Base-by-base conservation (phyloP, 2,113 vertebrate species). In the Hylia prasina region DNA sequence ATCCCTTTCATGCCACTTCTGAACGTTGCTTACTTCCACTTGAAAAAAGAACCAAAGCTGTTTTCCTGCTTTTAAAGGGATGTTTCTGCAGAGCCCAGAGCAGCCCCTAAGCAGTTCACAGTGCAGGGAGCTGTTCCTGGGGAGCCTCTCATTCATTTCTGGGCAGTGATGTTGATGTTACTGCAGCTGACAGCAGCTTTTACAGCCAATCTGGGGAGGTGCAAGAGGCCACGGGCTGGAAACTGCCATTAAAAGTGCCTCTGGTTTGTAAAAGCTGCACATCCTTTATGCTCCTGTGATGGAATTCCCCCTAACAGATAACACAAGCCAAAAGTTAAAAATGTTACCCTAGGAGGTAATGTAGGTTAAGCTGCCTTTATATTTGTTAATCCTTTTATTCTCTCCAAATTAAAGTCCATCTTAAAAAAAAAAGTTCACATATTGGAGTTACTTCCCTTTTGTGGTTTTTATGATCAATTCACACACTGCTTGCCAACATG, bases 111-210 rank as follows among this genome's bases (percentile, higher is more conserved):
- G 86, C 87, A 87, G 96, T 87, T 94, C 85, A 93, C 50, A 57
- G 89, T 18, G 83, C 95, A 89, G 81, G 94, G 93, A 94, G 81
- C 9, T 35, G 90, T 69, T 96, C 50, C 8, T 84, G 69, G 50
- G 66, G 92, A 96, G 95, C 66, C 82, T 69, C 76, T 93, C 65
- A 4, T 94, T 93, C 65, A 4, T 94, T 79, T 95, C 90, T 96
- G 93, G 91, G 78, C 93, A 18, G 37, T 89, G 97, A 82, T 93
- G 81, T 68, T 96, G 97, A 97, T 95, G 97, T 90, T 82, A 3
- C 93, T 93, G 95, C 57, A 23, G 94, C 82, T 97, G 97, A 95
- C 97, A 96, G 92, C 83, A 98, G 95, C 96, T 98, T 96, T 92
- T 92, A 50, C 64, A 92, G 95, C 90, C 97, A 57, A 21, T 89